Percentiles rank a stretch among this genome's conserved stretches.
phyloP scores from a whole-genome alignment of 1,140 invertebrate species.

The Chrysopa pallens region DNA sequence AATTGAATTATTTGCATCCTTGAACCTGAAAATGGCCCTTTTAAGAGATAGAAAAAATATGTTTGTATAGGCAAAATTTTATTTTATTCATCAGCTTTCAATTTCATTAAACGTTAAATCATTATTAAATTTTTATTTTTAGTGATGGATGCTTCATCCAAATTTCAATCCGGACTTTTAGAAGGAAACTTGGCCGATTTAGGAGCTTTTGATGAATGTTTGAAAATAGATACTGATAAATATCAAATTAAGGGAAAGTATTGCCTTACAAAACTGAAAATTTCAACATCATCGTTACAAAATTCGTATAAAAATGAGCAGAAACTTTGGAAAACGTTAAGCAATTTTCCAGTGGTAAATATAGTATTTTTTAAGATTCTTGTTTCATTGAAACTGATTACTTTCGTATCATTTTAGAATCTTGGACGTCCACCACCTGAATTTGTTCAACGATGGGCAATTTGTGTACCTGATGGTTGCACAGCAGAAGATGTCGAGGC shows the following conservation, averaged over 20 bases:
- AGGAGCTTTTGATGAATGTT: constrained; percentile 13
- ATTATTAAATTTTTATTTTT: too few species aligned
- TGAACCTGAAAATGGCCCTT: too few species aligned
- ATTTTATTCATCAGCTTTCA: too few species aligned
- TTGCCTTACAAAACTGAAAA: constrained; percentile 7
- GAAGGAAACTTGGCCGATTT: constrained; percentile 10
- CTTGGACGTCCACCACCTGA: background rate
- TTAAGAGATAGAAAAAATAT: too few species aligned
- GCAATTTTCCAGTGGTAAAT: background rate
- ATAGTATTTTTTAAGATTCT: background rate
- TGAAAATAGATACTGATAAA: constrained; percentile 5
- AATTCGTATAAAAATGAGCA: background rate
- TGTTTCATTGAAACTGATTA: background rate
- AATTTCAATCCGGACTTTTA: constrained; percentile 11
- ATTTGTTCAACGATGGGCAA: constrained; percentile 6
- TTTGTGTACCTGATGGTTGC: constrained; percentile 10
- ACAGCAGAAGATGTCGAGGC: constrained; percentile 2
- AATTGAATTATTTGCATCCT: too few species aligned
- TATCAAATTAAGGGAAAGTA: constrained; percentile 10
- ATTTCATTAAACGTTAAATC: too few species aligned
- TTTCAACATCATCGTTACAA: background rate
- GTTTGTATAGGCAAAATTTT: too few species aligned
- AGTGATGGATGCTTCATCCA: constrained; percentile 15
- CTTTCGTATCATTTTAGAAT: too few species aligned
- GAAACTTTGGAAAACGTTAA: background rate